These are phyloP conservation scores for Lagria hirta DNA, from an alignment of 2,888 invertebrate species.

Conservation along the genomic window DNA sequence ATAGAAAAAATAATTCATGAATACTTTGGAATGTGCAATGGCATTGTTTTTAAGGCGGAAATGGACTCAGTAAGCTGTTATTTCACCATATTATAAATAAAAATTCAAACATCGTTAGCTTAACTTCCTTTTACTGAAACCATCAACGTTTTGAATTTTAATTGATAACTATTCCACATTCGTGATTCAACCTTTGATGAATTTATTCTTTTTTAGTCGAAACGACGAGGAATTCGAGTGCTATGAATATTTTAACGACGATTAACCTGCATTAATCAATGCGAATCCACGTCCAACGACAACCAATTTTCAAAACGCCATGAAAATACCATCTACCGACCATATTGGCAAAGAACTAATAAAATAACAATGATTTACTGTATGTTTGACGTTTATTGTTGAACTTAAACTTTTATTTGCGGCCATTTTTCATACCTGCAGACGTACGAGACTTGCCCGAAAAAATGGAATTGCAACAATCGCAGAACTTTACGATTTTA, in stretches of 20 bases:
- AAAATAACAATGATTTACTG: conserved; percentile 37
- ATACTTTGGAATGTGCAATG: conserved; percentile 34
- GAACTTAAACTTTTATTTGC: conserved; percentile 39
- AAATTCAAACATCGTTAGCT: conserved; percentile 39
- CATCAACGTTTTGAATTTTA: conserved; percentile 28
- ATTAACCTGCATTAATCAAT: conserved; percentile 13
- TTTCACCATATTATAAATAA: conserved; percentile 40
- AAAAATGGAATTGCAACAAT: no score
- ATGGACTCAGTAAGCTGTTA: conserved; percentile 35
- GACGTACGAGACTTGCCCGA: no score
- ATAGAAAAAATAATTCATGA: conserved; percentile 19
- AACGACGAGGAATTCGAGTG: conserved; percentile 13
- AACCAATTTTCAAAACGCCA: background rate
- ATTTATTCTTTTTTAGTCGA: conserved; percentile 18
- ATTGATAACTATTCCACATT: conserved; percentile 27
- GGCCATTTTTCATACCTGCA: conserved; percentile 29
- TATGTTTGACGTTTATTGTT: conserved; percentile 40
- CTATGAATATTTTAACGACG: conserved; percentile 10
- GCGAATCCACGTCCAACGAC: no score
- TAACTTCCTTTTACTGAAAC: conserved; percentile 38
- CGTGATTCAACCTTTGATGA: conserved; percentile 22
- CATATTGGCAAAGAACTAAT: conserved; percentile 23
- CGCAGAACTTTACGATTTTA: no score
- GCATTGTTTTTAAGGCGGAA: conserved; percentile 38
- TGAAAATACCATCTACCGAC: conserved; percentile 13